These are phyloP conservation scores for Calyptommatus sinebrachiatus DNA, from an alignment of 2,113 vertebrate genomes.

Conservation along the genomic window DNA sequence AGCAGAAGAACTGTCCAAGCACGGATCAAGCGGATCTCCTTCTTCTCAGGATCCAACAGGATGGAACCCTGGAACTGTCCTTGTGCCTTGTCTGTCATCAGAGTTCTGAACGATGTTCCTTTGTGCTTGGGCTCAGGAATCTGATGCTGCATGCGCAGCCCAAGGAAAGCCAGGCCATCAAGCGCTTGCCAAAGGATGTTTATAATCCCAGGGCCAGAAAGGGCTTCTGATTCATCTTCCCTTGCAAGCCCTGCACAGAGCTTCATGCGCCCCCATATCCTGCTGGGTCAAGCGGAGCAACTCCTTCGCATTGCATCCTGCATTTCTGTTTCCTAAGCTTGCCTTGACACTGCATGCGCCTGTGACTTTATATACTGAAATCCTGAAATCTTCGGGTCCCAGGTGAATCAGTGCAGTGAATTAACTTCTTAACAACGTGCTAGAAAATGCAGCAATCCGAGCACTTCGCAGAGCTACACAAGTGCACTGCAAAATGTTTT, in stretches of 20 bases:
- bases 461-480: neutral
- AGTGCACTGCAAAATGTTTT: neutral
- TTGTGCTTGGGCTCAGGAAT: too few relatives aligned
- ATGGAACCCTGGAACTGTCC: too few relatives aligned
- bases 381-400: constrained; percentile 26
- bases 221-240: too few relatives aligned
- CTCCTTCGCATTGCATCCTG: neutral
- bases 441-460: constrained; percentile 6
- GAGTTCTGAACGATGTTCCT: too few relatives aligned
- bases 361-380: constrained; percentile 48
- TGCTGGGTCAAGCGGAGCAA: neutral
- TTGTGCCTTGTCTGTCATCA: too few relatives aligned
- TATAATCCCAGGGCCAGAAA: too few relatives aligned
- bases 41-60: too few relatives aligned
- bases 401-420: constrained; percentile 39
- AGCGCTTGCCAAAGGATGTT: too few relatives aligned
- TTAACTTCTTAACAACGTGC: constrained; percentile 7
- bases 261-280: neutral
- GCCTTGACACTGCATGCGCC: constrained; percentile 17
- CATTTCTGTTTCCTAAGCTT: neutral
- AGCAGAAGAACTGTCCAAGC: too few relatives aligned
- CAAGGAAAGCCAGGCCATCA: too few relatives aligned
- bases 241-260: neutral
- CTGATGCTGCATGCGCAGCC: too few relatives aligned
- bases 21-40: too few relatives aligned